Conservation (phyloP, 2,797 vertebrate genomes). For the Podargus strigoides region DNA sequence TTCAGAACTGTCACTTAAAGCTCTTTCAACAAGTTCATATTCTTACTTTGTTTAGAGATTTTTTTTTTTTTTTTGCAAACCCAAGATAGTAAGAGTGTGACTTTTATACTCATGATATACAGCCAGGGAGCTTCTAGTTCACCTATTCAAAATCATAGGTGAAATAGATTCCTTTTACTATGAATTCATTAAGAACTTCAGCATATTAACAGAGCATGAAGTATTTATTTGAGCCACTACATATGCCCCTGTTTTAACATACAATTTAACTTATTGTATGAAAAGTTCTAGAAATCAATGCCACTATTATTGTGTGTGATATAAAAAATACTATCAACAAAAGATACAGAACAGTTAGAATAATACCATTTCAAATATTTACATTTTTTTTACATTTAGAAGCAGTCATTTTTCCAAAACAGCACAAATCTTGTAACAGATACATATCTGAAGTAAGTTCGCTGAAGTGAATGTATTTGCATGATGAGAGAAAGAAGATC, state of each 20-base stretch:
- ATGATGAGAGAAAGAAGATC: neutral
- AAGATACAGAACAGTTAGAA: slow-evolving; percentile 38
- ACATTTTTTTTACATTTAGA: slow-evolving; percentile 30
- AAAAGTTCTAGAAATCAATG: slow-evolving; percentile 56
- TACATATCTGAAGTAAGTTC: neutral
- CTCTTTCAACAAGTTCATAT: neutral
- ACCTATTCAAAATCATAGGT: neutral
- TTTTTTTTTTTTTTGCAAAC: neutral
- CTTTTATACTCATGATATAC: neutral
- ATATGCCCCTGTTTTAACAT: neutral
- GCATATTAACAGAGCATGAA: neutral
- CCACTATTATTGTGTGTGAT: neutral
- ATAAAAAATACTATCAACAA: slow-evolving; percentile 59
- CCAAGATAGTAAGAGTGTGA: neutral
- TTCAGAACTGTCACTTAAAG: neutral
- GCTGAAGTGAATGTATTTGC: slow-evolving; percentile 6
- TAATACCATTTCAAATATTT: slow-evolving; percentile 46
- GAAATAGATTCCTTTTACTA: slow-evolving; percentile 1
- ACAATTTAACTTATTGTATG: slow-evolving; percentile 30
- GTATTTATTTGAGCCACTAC: neutral
- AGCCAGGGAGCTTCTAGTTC: neutral
- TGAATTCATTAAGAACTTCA: neutral
- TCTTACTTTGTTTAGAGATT: neutral
- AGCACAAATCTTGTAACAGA: neutral
- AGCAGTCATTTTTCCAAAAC: neutral